phyloP scores from a whole-genome alignment of 2,797 vertebrate species.

The Lophius americanus region DNA sequence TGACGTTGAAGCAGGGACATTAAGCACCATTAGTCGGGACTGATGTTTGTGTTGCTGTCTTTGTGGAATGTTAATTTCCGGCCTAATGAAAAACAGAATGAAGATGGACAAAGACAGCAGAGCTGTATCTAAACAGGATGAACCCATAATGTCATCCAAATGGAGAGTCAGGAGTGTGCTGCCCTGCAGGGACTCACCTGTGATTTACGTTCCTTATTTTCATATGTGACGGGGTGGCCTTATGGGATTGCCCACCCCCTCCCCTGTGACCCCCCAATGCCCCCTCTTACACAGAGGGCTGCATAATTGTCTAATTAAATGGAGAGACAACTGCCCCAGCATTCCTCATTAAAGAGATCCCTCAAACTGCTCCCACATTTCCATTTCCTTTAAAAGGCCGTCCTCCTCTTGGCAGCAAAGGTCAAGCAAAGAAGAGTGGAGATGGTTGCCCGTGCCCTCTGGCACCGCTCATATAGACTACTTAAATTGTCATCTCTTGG shows the following conservation, averaged over 20 bases:
- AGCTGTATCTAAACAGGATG: constrained; percentile 59
- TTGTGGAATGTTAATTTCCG: constrained; percentile 50
- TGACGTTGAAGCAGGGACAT: constrained; percentile 20
- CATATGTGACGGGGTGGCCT: constrained; percentile 64
- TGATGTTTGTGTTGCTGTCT: constrained; percentile 25
- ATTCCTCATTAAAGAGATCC: constrained; percentile 76
- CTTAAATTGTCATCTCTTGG: constrained; percentile 10
- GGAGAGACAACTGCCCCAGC: constrained; percentile 66
- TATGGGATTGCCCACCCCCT: constrained; percentile 52
- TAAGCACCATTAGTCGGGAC: constrained; percentile 20
- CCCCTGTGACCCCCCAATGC: constrained; percentile 68
- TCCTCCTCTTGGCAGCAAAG: constrained; percentile 71
- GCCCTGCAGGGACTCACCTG: constrained; percentile 71
- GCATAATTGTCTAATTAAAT: constrained; percentile 84
- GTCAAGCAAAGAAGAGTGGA: constrained; percentile 61
- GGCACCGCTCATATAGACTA: constrained; percentile 11
- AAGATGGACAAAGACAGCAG: constrained; percentile 56
- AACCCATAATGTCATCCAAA: constrained; percentile 65
- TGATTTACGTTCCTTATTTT: constrained; percentile 60
- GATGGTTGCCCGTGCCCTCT: constrained; percentile 14
- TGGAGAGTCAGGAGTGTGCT: constrained; percentile 41
- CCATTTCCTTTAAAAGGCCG: constrained; percentile 42
- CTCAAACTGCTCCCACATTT: constrained; percentile 67
- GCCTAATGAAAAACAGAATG: constrained; percentile 51
- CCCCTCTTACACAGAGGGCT: constrained; percentile 62